Base-by-base conservation (phyloP, 1,140 invertebrate species). In the Dicyema japonicum region DNA sequence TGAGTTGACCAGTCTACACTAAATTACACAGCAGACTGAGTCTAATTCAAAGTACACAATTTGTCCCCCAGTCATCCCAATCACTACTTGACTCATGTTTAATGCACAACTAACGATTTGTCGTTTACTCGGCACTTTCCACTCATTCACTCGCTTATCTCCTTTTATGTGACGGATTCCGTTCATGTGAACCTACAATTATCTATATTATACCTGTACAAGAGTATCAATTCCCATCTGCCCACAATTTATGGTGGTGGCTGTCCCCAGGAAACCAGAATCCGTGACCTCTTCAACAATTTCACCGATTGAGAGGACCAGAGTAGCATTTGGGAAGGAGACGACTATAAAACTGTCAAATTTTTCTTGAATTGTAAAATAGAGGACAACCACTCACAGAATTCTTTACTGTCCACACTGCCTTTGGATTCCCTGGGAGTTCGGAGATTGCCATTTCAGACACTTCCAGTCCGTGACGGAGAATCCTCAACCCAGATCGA, bases 31-130 rank as follows among this genome's bases (percentile, higher is more conserved):
- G 60, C 67, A 67, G 63, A 82, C 75, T 34, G 71, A 67, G 50
- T 94, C 82, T 78, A 97, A 82, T 61, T 94, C 85, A 52, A 99
- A 99, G 54, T 94, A 97, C 11, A 94, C 78, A 13, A 99, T 54
- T 58, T 94, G 85, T 24, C 82, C 78, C 1, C 82, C 85, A 18
- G 74, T 74, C 4, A 99, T 51, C 1, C 85, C 82, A 35, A 99
- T 92, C 0, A 94, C 82, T 14, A 90, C 76, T 57, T 99, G 88
- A 31, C 85, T 58, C 42, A 88, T 74, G 55, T 99, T 97, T 0
- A 97, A 72, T 2, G 85, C 82, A 57, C 85, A 97, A 48, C 80
- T 78, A 0, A 80, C 67, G 33, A 97, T 94, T 0, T 67, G 71
- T 39, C 85, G 82, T 46, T 88, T 90, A 4, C 74, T 76, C 0